phyloP scores from a whole-genome alignment of 2,797 vertebrate species.

The Gambelia wislizenii region DNA sequence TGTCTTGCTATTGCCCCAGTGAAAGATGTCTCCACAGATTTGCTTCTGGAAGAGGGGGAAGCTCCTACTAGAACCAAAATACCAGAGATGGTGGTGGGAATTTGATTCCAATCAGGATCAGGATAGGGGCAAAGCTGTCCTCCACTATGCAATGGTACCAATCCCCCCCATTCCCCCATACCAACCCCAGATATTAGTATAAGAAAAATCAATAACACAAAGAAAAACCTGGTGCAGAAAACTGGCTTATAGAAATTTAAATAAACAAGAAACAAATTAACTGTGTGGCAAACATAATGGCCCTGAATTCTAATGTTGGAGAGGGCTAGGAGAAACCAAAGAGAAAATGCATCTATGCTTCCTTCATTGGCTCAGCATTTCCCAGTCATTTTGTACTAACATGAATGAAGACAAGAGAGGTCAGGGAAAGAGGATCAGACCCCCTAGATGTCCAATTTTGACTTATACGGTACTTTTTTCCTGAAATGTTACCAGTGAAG shows the following conservation, averaged over 20 bases:
- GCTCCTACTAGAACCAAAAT: background rate
- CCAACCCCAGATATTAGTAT: background rate
- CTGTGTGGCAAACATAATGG: background rate
- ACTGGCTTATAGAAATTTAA: background rate
- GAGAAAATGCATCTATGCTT: slow-evolving; percentile 32
- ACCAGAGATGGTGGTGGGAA: background rate
- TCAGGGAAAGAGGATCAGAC: background rate
- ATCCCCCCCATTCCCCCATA: too few species aligned
- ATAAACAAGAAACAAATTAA: background rate
- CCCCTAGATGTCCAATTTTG: background rate
- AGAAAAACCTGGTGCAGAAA: background rate
- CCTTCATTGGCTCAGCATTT: accelerated
- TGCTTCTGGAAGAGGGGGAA: background rate
- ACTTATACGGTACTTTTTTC: slow-evolving; percentile 15
- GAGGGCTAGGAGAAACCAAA: background rate
- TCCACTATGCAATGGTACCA: background rate
- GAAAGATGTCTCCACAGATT: background rate
- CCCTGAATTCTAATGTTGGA: background rate
- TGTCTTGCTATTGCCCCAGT: background rate
- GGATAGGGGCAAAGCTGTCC: background rate
- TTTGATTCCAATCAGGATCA: background rate
- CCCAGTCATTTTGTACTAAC: background rate
- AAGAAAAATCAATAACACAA: background rate
- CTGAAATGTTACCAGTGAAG: slow-evolving; percentile 24
- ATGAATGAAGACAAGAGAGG: background rate